Base-by-base conservation (phyloP, 2,797 vertebrate genomes). In the Hylomyscus alleni region DNA sequence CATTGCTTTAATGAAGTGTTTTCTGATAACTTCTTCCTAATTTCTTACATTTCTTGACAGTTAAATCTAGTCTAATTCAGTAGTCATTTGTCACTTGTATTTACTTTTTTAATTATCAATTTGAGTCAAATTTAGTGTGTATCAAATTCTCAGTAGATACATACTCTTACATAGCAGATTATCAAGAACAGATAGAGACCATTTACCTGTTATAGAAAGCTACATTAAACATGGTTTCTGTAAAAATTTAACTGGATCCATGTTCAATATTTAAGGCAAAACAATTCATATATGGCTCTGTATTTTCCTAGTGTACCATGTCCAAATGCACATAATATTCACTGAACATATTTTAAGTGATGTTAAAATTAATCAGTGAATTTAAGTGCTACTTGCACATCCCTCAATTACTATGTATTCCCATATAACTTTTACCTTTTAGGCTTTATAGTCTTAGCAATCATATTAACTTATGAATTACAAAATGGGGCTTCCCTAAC, bases 401-500 rank as follows among this genome's bases (percentile, higher is more conserved):
- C 29, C 6, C 54, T 94, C 76, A 54, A 95, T 56, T 92, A 96
- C 69, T 34, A 90, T 58, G 20, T 78, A 75, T 24, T 73, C n/a
- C n/a, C 54, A 90, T 82, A 95, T 34, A 89, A 12, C 44, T 95
- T 96, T 93, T 11, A 95, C 54, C 20, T 91, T 91, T 86, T 80
- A n/a, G n/a, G 44, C 60, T 94, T 97, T 95, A 62, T 10, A 95
- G 84, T 31, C 14, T 29, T 94, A 47, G 72, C 72, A 60, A 89
- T 24, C 37, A 92, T 94, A 88, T 95, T 89, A 92, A 95, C 92
- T 90, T 97, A 86, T 69, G 20, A 93, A 81, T 24, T 97, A 15
- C 4, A 84, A 97, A 97, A 87, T 77, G 15, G 17, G 31, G 76
- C 22, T 90, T 67, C 67, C 26, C 22, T 92, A 78, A 94, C 86